phyloP scores from a whole-genome alignment of 1,140 invertebrate genomes.

The Drosophila ironensis region DNA sequence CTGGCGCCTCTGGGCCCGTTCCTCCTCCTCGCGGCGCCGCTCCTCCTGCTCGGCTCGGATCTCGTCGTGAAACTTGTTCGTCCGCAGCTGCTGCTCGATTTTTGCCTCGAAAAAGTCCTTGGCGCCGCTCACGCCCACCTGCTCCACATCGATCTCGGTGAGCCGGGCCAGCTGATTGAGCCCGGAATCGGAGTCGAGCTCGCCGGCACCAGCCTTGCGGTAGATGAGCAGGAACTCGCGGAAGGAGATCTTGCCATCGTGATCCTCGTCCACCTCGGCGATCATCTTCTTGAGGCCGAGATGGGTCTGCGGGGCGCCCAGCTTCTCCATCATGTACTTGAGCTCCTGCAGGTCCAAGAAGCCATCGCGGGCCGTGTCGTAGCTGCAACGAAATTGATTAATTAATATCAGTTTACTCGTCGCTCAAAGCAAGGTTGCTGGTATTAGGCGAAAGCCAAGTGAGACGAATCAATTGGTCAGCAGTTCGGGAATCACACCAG shows the following conservation, averaged over 20 bases:
- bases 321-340: constrained; percentile 97
- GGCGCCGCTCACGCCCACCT: constrained; percentile 93
- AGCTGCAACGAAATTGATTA: constrained; percentile 84
- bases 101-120: constrained; percentile 96
- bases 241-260: constrained; percentile 94
- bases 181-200: constrained; percentile 90
- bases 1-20: constrained; percentile 88
- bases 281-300: constrained; percentile 97
- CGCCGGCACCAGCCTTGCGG: constrained; percentile 92
- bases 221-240: constrained; percentile 95
- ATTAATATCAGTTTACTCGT: too few relatives aligned
- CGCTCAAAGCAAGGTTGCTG: too few relatives aligned
- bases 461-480: constrained; percentile 26
- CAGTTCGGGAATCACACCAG: not conserved
- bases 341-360: constrained; percentile 93
- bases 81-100: constrained; percentile 90
- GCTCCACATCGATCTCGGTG: constrained; percentile 93
- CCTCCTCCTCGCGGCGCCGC: constrained; percentile 89
- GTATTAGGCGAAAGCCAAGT: not conserved
- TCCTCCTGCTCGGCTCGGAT: constrained; percentile 94
- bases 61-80: constrained; percentile 93
- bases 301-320: constrained; percentile 97
- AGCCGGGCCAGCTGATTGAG: constrained; percentile 91
- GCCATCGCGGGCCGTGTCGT: constrained; percentile 93
- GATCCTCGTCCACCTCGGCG: constrained; percentile 95